phyloP scores from a whole-genome alignment of 2,888 invertebrate genomes.

The Harpalus rufipes region DNA sequence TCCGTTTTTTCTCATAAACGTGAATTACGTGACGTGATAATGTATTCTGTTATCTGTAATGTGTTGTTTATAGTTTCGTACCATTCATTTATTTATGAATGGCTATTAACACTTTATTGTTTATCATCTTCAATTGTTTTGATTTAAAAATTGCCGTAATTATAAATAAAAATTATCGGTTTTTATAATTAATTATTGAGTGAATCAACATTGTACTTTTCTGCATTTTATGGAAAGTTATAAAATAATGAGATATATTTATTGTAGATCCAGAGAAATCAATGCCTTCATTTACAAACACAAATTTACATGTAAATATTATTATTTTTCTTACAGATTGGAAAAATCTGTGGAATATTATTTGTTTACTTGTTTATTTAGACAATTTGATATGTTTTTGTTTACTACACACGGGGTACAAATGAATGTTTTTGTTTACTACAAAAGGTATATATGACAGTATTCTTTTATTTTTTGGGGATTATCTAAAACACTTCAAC shows the following conservation, averaged over 20 bases:
- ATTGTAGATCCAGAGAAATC: neutral
- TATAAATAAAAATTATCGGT: conserved; percentile 38
- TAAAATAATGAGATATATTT: conserved; percentile 19
- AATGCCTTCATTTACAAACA: neutral
- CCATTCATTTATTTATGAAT: conserved; percentile 26
- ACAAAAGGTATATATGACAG: neutral
- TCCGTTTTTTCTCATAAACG: conserved; percentile 12
- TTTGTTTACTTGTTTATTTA: neutral
- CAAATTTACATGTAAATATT: neutral
- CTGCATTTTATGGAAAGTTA: conserved; percentile 8
- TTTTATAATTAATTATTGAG: conserved; percentile 22
- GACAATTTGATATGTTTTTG: neutral
- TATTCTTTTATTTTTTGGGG: neutral
- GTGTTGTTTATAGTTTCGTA: conserved; percentile 32
- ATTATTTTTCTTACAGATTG: neutral
- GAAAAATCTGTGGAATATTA: neutral
- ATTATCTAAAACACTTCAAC: too few species aligned
- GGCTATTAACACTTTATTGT: conserved; percentile 31
- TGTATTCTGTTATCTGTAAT: conserved; percentile 1
- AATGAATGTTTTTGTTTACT: neutral
- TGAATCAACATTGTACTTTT: conserved; percentile 22
- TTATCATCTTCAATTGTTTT: conserved; percentile 36
- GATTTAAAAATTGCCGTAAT: conserved; percentile 10
- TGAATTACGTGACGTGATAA: conserved; percentile 26
- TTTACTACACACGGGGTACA: neutral